Percentiles rank a stretch among this genome's conserved stretches.
These are phyloP conservation scores for Rana temporaria DNA, from an alignment of 2,113 vertebrate genomes.

Conservation along the genomic window DNA sequence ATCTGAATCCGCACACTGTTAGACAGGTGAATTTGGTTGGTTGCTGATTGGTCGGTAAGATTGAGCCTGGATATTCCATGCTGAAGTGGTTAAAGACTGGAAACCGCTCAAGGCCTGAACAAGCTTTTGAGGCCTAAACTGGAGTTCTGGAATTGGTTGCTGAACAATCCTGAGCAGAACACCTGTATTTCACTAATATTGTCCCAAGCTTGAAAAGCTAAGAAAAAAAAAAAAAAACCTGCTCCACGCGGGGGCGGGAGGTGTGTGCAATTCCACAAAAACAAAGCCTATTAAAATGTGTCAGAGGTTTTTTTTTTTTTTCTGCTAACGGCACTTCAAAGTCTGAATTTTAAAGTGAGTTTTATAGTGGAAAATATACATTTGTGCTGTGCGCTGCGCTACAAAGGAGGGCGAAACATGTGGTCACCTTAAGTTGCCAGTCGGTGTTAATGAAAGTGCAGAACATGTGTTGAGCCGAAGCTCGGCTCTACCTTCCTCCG, in stretches of 20 bases:
- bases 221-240: conserved; percentile 9
- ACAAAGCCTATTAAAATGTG: conserved; percentile 49
- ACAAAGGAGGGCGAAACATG: conserved; percentile 65
- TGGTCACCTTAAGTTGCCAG: conserved; percentile 70
- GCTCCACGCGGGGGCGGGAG: conserved; percentile 8
- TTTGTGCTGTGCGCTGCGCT: conserved; percentile 62
- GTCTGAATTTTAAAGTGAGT: conserved; percentile 62
- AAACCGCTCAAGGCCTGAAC: no score
- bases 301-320: conserved; percentile 41
- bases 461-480: conserved; percentile 64
- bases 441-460: conserved; percentile 72
- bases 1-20: no score
- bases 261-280: conserved; percentile 13
- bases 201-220: neutral
- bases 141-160: neutral
- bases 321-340: conserved; percentile 61
- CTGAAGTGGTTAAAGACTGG: no score
- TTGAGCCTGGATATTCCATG: no score
- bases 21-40: no score
- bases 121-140: no score
- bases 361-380: conserved; percentile 69
- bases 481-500: conserved; percentile 26
- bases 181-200: conserved; percentile 38
- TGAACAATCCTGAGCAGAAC: neutral
- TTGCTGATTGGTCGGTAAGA: no score